Base-by-base conservation (phyloP, 1,140 invertebrate species). In the Triops longicaudatus region DNA sequence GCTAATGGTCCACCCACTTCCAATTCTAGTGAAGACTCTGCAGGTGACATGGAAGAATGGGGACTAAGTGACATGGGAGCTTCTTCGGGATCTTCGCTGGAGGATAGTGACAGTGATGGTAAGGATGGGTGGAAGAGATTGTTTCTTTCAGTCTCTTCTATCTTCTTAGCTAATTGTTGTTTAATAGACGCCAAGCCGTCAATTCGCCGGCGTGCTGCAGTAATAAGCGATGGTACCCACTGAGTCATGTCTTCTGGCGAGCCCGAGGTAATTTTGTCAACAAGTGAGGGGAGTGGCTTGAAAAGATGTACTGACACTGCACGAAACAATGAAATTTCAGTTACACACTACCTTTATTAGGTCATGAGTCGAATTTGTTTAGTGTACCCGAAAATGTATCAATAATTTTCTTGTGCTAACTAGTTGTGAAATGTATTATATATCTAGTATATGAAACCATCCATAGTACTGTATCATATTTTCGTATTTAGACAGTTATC, bases 231-330 rank as follows among this genome's bases (percentile, higher is more conserved):
- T n/a, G 77, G 42, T 14, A 43, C 73, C 44, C 74, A 74, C 0
- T 44, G 72, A 12, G 63, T 73, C 43, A 78, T 37, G n/a, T 75
- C 77, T 72, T 63, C 77, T 17, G 77, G 77, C 2, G 77, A 78
- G 1, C 77, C 77, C 17, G 26, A 44, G 17, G 42, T 44, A 0
- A 41, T 75, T 37, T 43, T 41, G 22, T 27, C 11, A 6, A 43
- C 31, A 12, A 63, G 42, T 14, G 50, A 26, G 17, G 77, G 77
- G 22, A 78, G 41, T 12, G 44, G 26, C 31, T 74, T 74, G 26
- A 78, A 74, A 17, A 78, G n/a, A 42, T 78, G 50, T 1, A 78
- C 26, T 5, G 77, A 78, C 5, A 78, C 77, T 77, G 22, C 12
- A n/a, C 74, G 42, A 73, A 73, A 72, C 31, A 72, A 27, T 9